phyloP scores from a whole-genome alignment of 2,113 vertebrate species.

The Thymallus thymallus region DNA sequence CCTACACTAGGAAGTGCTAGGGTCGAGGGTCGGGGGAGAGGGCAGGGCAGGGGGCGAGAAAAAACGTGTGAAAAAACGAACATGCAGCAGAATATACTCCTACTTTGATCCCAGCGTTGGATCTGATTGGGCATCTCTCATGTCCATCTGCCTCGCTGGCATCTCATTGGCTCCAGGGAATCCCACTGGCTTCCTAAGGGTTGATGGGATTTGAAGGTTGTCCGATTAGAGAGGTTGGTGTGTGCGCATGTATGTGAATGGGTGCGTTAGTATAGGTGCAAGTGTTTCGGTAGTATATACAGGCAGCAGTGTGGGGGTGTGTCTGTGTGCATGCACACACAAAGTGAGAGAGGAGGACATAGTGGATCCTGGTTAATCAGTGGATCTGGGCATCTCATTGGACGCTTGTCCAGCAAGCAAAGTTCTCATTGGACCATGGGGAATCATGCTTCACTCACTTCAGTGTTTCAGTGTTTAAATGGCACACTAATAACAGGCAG shows the following conservation, averaged over 20 bases:
- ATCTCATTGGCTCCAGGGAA: constrained; percentile 80
- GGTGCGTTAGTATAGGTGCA: constrained; percentile 50
- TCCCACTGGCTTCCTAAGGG: constrained; percentile 79
- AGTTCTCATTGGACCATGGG: constrained; percentile 56
- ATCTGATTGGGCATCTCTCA: constrained; percentile 82
- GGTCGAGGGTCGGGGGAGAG: constrained; percentile 12
- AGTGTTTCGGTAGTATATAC: constrained; percentile 39
- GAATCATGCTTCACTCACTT: constrained; percentile 59
- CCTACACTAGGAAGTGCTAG: constrained; percentile 8
- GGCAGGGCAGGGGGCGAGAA: constrained; percentile 27
- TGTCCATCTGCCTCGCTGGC: constrained; percentile 80
- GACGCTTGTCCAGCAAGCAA: constrained; percentile 17
- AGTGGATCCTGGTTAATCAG: constrained; percentile 37
- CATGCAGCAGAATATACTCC: constrained; percentile 80
- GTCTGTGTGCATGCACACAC: constrained; percentile 49
- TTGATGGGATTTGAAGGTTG: constrained; percentile 76
- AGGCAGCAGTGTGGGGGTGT: constrained; percentile 45
- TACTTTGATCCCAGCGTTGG: constrained; percentile 83
- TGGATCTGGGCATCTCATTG: constrained; percentile 28
- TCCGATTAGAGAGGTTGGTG: constrained; percentile 71
- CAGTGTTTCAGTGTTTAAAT: neutral
- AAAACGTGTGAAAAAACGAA: constrained; percentile 64
- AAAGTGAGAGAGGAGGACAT: constrained; percentile 27
- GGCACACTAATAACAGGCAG: neutral
- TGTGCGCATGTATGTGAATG: constrained; percentile 42